Evolutionary conservation across 2,113 vertebrate genomes (phyloP), one percentile per base, ranked within the genome.

Genomic region (Casuarius casuarius): DNA sequence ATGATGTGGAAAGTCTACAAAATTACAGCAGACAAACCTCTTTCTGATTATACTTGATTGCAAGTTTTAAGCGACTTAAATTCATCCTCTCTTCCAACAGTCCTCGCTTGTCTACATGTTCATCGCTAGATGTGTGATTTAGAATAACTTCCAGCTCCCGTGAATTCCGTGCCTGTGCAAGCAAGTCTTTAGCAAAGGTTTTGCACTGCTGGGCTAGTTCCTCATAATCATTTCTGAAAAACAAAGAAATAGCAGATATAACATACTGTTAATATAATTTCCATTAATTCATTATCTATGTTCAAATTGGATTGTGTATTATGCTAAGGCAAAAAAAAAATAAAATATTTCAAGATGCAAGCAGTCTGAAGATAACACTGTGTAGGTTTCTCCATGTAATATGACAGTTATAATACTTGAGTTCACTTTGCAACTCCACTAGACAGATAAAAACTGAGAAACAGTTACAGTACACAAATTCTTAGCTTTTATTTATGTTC

Each of bases 31-130:
- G 73, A 90, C 98, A 95, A 84, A 99, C 99, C 99, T 99, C 99
- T 95, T 99, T 99, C 94, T 99, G 99, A 97, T 99, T 99, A 97
- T 99, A 99, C 92, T 99, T 99, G 97, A 99, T 99, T 87, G 99
- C 99, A 77, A 99, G 99, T 97, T 99, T 99, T 89, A 99, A 98
- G 71, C 99, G 99, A 94, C 99, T 99, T 96, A 99, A 98, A 95
- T 99, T 99, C 99, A 99, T 99, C 80, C 99, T 99, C 92, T 99
- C 99, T 98, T 99, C 99, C 97, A 99, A 83, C 51, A 99, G 95
- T 46, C 99, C 99, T 78, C 99, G 97, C 97, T 99, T 99, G 97
- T 99, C 98, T 44, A 99, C 91, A 2, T 98, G 99, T 56, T 99
- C 99, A 89, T 99, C 99, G 7, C 93, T 99, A 90, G 98, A 99